A percentile compares a stretch with the other conserved stretches of the same genome.
Conservation (phyloP, 2,888 invertebrate species). For the Doris montereyensis region DNA sequence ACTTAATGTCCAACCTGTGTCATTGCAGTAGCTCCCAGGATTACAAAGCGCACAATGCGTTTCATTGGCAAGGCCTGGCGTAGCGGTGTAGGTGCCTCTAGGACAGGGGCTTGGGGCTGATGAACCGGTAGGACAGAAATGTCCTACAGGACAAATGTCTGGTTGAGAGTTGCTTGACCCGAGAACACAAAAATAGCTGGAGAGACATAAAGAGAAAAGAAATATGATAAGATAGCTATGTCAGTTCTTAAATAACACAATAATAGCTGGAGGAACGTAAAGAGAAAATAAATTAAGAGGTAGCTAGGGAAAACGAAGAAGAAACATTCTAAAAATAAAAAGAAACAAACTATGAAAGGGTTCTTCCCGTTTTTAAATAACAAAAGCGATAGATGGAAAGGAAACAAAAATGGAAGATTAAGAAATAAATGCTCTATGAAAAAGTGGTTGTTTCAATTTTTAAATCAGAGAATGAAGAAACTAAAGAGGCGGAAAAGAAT, state of each 20-base stretch:
- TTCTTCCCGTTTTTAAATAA: no score
- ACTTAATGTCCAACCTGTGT: slow-evolving; percentile 66
- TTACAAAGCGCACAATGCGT: slow-evolving; percentile 64
- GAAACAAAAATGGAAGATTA: no score
- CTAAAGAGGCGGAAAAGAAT: no score
- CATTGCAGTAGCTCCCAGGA: slow-evolving; percentile 69
- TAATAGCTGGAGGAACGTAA: slow-evolving; percentile 59
- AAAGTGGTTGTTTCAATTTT: no score
- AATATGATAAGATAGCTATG: no score
- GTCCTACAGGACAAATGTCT: slow-evolving; percentile 57
- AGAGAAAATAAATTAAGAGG: neutral
- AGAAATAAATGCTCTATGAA: no score
- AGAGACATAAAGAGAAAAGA: slow-evolving; percentile 27
- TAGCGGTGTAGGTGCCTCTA: slow-evolving; percentile 61
- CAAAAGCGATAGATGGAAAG: no score
- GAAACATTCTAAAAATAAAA: no score
- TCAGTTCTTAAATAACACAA: no score
- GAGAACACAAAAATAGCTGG: slow-evolving; percentile 66
- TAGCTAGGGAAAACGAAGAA: no score
- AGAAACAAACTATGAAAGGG: no score
- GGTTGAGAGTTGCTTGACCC: slow-evolving; percentile 59
- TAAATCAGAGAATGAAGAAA: no score
- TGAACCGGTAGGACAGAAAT: slow-evolving; percentile 63
- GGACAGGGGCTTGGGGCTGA: slow-evolving; percentile 57
- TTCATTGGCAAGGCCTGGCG: slow-evolving; percentile 55